Conservation (phyloP, 2,113 vertebrate genomes). For the Tenebrosternarchus preto region DNA sequence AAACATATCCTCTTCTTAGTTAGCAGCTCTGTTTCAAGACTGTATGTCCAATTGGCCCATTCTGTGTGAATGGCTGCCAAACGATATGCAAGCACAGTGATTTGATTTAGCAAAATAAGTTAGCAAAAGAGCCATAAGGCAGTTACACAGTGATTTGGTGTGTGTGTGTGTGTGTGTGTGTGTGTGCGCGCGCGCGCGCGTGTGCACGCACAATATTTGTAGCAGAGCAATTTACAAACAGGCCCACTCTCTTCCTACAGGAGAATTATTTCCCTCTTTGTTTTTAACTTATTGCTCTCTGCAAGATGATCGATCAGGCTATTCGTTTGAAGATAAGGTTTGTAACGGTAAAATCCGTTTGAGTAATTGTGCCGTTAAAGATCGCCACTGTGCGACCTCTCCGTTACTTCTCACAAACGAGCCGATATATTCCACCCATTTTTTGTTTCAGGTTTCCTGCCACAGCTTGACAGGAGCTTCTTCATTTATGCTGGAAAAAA, state of each 20-base stretch:
- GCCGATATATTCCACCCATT: constrained; percentile 33
- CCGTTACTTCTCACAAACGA: constrained; percentile 47
- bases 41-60: constrained; percentile 41
- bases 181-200: not conserved
- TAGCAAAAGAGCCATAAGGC: constrained; percentile 22
- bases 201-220: not conserved
- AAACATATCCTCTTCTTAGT: constrained; percentile 43
- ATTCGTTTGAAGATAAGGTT: constrained; percentile 56
- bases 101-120: constrained; percentile 36
- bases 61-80: constrained; percentile 35
- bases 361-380: constrained; percentile 55
- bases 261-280: constrained; percentile 46
- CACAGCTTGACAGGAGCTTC: constrained; percentile 20
- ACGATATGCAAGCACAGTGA: constrained; percentile 2
- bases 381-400: constrained; percentile 43
- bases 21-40: constrained; percentile 39
- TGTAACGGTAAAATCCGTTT: constrained; percentile 45
- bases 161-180: not conserved
- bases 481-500: constrained; percentile 3
- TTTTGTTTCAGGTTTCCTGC: not conserved
- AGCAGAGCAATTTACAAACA: constrained; percentile 40
- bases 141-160: not conserved
- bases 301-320: constrained; percentile 51
- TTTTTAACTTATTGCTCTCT: constrained; percentile 32
- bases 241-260: constrained; percentile 2